Conservation (phyloP, 2,888 invertebrate species). For the Polyploca ridens region DNA sequence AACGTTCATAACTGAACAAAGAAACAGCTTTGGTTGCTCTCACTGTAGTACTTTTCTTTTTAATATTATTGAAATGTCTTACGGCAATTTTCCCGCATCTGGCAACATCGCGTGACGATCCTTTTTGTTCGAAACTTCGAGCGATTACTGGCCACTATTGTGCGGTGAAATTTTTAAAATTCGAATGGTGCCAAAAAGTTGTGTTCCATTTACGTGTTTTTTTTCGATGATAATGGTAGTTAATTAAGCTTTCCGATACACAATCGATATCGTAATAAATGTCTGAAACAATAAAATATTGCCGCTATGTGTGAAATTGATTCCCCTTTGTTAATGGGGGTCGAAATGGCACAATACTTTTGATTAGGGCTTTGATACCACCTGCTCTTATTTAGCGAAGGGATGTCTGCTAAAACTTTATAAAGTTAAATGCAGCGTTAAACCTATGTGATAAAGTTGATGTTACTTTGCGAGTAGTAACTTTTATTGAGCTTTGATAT, state of each 20-base stretch:
- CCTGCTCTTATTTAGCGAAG: constrained; percentile 23
- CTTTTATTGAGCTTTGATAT: not conserved
- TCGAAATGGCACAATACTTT: constrained; percentile 16
- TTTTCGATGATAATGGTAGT: not conserved
- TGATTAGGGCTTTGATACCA: constrained; percentile 27
- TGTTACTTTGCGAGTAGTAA: not conserved
- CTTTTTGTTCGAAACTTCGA: not conserved
- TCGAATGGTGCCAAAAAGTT: not conserved
- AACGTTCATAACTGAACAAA: not conserved
- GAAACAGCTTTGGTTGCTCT: not conserved
- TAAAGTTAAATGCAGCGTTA: not conserved
- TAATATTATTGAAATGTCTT: not conserved
- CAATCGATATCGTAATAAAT: constrained; percentile 4
- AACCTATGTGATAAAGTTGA: not conserved
- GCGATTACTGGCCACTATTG: not conserved
- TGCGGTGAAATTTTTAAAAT: not conserved
- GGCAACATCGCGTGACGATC: not conserved
- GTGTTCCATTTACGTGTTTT: not conserved
- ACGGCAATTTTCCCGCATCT: constrained; percentile 8
- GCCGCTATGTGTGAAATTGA: constrained; percentile 6
- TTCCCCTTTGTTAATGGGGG: constrained; percentile 8
- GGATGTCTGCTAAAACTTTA: not conserved
- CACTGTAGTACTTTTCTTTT: not conserved
- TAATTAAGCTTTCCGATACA: not conserved
- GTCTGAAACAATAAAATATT: constrained; percentile 4